A percentile compares a stretch with the other conserved stretches of the same genome.
Conservation (phyloP, 2,888 invertebrate species). For the Lutraria lutraria region DNA sequence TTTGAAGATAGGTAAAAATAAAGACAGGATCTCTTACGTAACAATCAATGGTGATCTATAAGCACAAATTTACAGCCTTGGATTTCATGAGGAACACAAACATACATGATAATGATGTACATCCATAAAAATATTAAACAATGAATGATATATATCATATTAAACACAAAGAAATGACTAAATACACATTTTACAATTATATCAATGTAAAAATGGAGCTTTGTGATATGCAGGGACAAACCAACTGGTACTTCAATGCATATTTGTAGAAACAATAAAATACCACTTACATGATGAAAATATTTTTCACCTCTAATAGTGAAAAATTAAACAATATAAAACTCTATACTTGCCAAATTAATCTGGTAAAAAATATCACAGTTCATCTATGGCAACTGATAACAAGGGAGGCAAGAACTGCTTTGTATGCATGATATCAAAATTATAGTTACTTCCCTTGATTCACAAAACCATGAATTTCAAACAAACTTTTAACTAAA, state of each 20-base stretch:
- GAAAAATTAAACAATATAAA: no score
- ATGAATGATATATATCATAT: no score
- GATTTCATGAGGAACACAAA: slow-evolving; percentile 1
- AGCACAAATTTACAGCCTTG: neutral
- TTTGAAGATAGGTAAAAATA: neutral
- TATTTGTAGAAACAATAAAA: no score
- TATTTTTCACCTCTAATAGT: no score
- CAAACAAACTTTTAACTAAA: no score
- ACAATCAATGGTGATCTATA: neutral
- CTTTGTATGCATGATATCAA: neutral
- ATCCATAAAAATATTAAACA: neutral
- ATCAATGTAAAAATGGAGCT: no score
- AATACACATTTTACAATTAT: no score
- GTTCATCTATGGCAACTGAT: neutral
- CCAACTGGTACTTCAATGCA: no score
- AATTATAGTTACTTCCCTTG: neutral
- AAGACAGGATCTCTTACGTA: neutral
- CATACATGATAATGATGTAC: neutral
- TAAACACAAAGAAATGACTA: no score
- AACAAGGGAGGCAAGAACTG: neutral
- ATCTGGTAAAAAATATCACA: neutral
- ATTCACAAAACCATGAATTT: neutral
- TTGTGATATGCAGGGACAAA: no score
- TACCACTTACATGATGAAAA: no score
- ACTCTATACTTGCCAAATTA: no score